Base-by-base conservation (phyloP, 2,888 invertebrate species). In the Melinaea marsaeus region DNA sequence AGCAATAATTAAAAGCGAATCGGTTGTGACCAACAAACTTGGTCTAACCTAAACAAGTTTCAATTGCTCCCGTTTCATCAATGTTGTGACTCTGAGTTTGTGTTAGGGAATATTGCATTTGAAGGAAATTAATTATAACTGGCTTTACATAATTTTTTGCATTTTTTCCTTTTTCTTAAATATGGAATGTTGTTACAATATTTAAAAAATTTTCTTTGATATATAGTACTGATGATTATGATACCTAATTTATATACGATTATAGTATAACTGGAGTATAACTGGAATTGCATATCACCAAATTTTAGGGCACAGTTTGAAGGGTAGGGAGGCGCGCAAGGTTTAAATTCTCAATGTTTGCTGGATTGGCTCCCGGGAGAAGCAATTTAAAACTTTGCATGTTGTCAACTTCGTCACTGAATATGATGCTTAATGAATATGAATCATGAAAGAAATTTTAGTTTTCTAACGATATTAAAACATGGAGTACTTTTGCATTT, bases 1-100 rank as follows among this genome's bases (percentile, higher is more conserved):
- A 32, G 51, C 51, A 51, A 51, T 65, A 62, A 57, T 62, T 59
- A 66, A 64, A 59, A 51, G 51, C 13, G 58, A 56, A 55, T 60
- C 57, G 46, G 60, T 51, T 62, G 60, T 61, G 55, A 64, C 57
- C 60, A 61, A 64, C 61, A 66, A 66, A 66, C 61, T 64, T 61
- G 22, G 22, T 37, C 57, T 56, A 45, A 64, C 51, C 57, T 62
- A 57, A 66, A 57, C 61, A 61, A 61, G 61, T 54, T 58, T 51
- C 57, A 51, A 62, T 58, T 4, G 45, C 57, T 48, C 37, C 61
- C 60, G 55, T 57, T 63, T 57, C 60, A 34, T 48, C 64, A 61
- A 66, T 64, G 55, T 64, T 67, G 57, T 42, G 55, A 57, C 57
- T 63, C 55, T 48, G 47, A 55, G 48, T 64, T 67, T 56, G 60